Evolutionary conservation across 2,113 vertebrate genomes (phyloP), one percentile per base, ranked within the genome.

Genomic region (Excalfactoria chinensis): DNA sequence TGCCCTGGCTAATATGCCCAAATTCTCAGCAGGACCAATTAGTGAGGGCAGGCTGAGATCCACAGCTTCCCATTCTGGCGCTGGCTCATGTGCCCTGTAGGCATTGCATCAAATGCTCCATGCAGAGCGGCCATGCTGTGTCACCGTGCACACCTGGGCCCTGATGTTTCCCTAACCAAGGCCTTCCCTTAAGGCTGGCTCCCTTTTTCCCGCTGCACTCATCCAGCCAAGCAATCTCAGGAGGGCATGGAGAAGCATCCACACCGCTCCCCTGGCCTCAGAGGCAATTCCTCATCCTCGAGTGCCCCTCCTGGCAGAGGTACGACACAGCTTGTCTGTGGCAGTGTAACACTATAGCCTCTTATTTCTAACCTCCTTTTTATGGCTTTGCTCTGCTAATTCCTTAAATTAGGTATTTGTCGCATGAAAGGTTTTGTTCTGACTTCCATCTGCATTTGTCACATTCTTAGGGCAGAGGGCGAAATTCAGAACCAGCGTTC

Each of bases 381-480:
- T n/a, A 14, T 40, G 26, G 60, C 90, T 88, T 85, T 84, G 72
- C 94, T 88, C 95, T 34, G 53, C 70, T 96, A 93, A 93, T 91
- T 94, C 82, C 88, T 88, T 91, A 95, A 95, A 93, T 96, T 41
- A 62, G 56, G 67, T 84, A 25, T 69, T 96, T 89, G 80, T 93
- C 89, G 66, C 93, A 81, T 93, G 92, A 87, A 85, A 46, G 60
- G 35, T 95, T 95, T 91, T 74, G 71, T 83, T 91, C 76, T 30
- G 66, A 87, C 89, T 95, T 95, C 64, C 82, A 11, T 91, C 6
- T 22, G 72, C 82, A 73, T 95, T 96, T 93, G 94, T 75, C 89
- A 86, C 83, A 87, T 93, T 93, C 93, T 82, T 73, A 48, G 94
- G 92, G 87, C 92, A 95, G 93, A 96, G 93, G 85, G 95, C 75